phyloP scores from a whole-genome alignment of 1,140 invertebrate genomes.

The Brachionus calyciflorus region DNA sequence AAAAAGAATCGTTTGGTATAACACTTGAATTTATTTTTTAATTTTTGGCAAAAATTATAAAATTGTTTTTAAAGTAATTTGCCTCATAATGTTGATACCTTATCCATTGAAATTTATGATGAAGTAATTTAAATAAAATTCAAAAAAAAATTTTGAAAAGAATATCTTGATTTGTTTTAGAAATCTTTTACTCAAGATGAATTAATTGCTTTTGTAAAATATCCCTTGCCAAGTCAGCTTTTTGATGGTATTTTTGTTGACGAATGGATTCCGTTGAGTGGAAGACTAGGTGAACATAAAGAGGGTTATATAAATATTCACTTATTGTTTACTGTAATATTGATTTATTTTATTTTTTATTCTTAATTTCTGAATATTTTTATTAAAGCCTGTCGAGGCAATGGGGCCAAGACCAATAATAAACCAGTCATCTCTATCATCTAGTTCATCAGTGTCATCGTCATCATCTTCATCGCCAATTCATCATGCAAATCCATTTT shows the following conservation, averaged over 20 bases:
- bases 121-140: constrained; percentile 66
- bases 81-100: constrained; percentile 77
- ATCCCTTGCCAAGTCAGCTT: constrained; percentile 74
- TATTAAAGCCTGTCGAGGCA: not conserved
- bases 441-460: not conserved
- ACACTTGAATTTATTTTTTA: too few relatives aligned
- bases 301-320: constrained; percentile 75
- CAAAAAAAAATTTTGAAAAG: constrained; percentile 15
- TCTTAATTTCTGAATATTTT: too few relatives aligned
- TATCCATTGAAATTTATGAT: constrained; percentile 91
- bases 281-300: constrained; percentile 84
- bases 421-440: not conserved
- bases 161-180: constrained; percentile 52
- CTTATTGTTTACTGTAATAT: constrained; percentile 65
- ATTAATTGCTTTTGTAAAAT: constrained; percentile 83
- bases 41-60: not conserved
- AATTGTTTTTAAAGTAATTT: constrained; percentile 68
- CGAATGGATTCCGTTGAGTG: constrained; percentile 85
- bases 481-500: not conserved
- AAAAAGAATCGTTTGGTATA: constrained; percentile 85
- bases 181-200: constrained; percentile 92
- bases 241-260: constrained; percentile 82
- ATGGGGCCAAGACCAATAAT: not conserved
- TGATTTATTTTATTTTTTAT: too few relatives aligned
- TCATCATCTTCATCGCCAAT: not conserved